These are phyloP conservation scores for Campopleginae sp. DNA, from an alignment of 2,888 invertebrate genomes.

Conservation along the genomic window DNA sequence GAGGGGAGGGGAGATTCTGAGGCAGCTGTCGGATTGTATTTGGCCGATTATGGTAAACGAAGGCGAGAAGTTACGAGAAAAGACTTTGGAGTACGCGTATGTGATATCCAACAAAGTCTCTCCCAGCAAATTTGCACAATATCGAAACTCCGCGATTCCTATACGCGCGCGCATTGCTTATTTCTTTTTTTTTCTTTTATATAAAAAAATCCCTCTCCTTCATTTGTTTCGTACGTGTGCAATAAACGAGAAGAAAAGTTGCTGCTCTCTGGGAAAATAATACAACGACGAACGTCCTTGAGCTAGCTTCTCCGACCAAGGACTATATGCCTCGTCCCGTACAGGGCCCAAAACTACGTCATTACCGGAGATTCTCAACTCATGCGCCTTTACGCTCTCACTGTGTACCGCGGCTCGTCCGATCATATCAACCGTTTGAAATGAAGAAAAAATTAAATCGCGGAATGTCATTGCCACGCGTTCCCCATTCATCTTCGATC, in stretches of 20 bases:
- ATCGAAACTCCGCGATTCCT: not conserved
- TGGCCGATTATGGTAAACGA: conserved; percentile 58
- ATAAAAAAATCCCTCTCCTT: not conserved
- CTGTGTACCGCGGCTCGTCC: not conserved
- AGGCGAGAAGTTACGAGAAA: conserved; percentile 49
- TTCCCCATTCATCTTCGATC: conserved; percentile 39
- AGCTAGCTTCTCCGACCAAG: conserved; percentile 77
- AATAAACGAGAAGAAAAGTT: conserved; percentile 20
- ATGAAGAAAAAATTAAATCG: conserved; percentile 70
- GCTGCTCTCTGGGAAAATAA: conserved; percentile 7
- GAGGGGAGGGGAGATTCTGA: too few species aligned
- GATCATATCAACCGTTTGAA: conserved; percentile 1
- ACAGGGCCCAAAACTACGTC: conserved; percentile 53
- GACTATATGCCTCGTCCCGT: conserved; percentile 43
- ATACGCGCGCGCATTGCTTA: conserved; percentile 8
- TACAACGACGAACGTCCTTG: conserved; percentile 74
- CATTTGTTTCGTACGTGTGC: conserved; percentile 7
- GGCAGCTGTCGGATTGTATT: conserved; percentile 54
- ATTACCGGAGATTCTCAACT: conserved; percentile 32
- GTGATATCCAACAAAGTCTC: not conserved
- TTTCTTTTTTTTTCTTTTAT: too few species aligned
- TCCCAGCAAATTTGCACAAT: conserved; percentile 33
- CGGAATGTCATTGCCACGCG: conserved; percentile 78
- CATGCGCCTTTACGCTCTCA: not conserved
- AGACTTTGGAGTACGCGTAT: conserved; percentile 15